A percentile compares a stretch with the other conserved stretches of the same genome.
Conservation (phyloP, 1,140 invertebrate species). For the Trachymyrmex septentrionalis region DNA sequence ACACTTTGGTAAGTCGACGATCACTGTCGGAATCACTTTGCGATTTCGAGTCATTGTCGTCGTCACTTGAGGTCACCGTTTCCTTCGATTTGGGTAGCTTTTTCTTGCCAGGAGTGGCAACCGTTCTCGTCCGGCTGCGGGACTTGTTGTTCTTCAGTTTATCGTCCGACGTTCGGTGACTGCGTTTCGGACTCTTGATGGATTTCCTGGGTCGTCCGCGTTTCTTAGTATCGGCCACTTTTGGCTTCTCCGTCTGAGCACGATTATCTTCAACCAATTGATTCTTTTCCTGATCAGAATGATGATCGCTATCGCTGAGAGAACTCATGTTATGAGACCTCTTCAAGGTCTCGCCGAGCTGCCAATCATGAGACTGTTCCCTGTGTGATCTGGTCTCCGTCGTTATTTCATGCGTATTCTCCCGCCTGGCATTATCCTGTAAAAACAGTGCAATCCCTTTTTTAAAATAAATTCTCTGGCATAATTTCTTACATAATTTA, state of each 20-base stretch:
- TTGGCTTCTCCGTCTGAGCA: conserved; percentile 82
- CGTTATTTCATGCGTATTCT: conserved; percentile 53
- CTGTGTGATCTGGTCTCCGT: conserved; percentile 60
- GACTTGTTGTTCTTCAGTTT: conserved; percentile 71
- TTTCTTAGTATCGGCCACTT: conserved; percentile 82
- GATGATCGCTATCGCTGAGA: conserved; percentile 81
- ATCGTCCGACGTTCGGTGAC: conserved; percentile 69
- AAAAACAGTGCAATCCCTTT: not conserved
- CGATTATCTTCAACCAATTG: conserved; percentile 68
- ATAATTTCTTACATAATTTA: not conserved
- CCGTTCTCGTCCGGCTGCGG: conserved; percentile 75
- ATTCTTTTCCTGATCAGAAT: conserved; percentile 81
- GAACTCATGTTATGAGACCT: conserved; percentile 76
- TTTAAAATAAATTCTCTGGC: not conserved
- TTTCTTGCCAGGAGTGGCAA: conserved; percentile 70
- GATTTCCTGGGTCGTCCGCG: conserved; percentile 85
- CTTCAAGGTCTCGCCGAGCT: conserved; percentile 79
- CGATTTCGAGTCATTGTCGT: conserved; percentile 75
- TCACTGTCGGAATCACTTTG: conserved; percentile 79
- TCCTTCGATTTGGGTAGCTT: conserved; percentile 80
- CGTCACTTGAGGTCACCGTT: conserved; percentile 77
- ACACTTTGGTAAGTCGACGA: conserved; percentile 53
- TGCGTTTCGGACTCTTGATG: conserved; percentile 77
- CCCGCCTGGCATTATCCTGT: conserved; percentile 66
- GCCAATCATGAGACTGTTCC: conserved; percentile 77